These are phyloP conservation scores for Typhlichthys eigenmanni DNA, from an alignment of 2,797 vertebrate genomes.

Conservation along the genomic window DNA sequence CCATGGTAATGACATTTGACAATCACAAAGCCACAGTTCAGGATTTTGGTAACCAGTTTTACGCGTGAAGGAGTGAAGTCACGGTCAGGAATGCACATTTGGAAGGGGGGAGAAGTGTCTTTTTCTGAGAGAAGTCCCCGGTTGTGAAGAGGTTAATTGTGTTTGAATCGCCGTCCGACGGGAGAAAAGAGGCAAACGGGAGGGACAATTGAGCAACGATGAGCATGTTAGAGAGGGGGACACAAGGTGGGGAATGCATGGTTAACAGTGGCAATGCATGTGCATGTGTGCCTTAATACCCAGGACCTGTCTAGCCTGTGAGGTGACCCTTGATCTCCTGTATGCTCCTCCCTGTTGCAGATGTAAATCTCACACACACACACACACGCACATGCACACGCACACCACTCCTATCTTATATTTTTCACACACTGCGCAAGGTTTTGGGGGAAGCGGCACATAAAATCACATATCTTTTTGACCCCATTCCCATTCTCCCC, in stretches of 20 bases:
- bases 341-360: conserved; percentile 83
- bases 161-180: conserved; percentile 79
- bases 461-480: conserved; percentile 51
- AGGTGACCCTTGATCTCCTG: conserved; percentile 82
- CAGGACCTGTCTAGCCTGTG: conserved; percentile 80
- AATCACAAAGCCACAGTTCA: conserved; percentile 63
- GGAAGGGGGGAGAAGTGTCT: conserved; percentile 3
- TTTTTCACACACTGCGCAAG: conserved; percentile 58
- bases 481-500: conserved; percentile 41
- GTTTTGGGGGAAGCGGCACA: conserved; percentile 25
- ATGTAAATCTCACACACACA: conserved; percentile 79
- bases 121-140: conserved; percentile 69
- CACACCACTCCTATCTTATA: conserved; percentile 34
- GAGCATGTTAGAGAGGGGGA: conserved; percentile 77
- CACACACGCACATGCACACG: conserved; percentile 14
- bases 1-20: conserved; percentile 53
- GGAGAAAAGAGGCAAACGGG: conserved; percentile 73
- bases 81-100: conserved; percentile 70
- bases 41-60: conserved; percentile 68
- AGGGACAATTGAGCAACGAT: conserved; percentile 82
- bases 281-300: conserved; percentile 34
- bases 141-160: conserved; percentile 84
- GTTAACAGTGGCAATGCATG: conserved; percentile 73
- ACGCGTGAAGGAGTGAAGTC: conserved; percentile 64
- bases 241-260: conserved; percentile 85